Evolutionary conservation across 2,888 invertebrate genomes (phyloP).

Genomic region (Eretmocerus hayati): DNA sequence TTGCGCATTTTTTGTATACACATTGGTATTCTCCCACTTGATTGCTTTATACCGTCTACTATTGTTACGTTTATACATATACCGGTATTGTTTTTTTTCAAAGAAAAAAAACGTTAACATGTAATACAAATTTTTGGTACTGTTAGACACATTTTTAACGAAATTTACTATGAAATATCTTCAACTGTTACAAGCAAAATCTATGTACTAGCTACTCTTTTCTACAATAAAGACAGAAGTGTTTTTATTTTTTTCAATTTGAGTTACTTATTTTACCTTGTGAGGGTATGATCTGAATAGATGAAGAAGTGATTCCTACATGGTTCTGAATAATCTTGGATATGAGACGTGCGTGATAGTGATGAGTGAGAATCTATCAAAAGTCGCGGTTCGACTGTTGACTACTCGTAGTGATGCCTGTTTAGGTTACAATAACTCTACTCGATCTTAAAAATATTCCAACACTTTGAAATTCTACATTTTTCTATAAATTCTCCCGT

Average conservation of each 20-base stretch:
- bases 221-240: slow-evolving; percentile 18
- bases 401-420: too few species aligned
- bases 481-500: too few species aligned
- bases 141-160: slow-evolving; percentile 40
- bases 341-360: too few species aligned
- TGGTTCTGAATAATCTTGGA: too few species aligned
- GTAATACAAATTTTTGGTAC: slow-evolving; percentile 36
- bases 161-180: slow-evolving; percentile 24
- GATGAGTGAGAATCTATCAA: too few species aligned
- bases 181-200: slow-evolving; percentile 15
- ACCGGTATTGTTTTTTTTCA: slow-evolving; percentile 31
- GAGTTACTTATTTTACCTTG: too few species aligned
- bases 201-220: slow-evolving; percentile 20
- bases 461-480: too few species aligned
- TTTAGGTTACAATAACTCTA: too few species aligned
- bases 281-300: too few species aligned
- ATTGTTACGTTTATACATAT: slow-evolving; percentile 40
- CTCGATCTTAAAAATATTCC: too few species aligned
- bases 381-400: too few species aligned
- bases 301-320: too few species aligned
- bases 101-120: slow-evolving; percentile 21
- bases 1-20: slow-evolving; percentile 6
- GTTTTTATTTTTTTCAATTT: slow-evolving; percentile 17
- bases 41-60: slow-evolving; percentile 38
- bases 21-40: slow-evolving; percentile 23